A percentile compares a stretch with the other conserved stretches of the same genome.
phyloP scores from a whole-genome alignment of 92 coral and sea anemone species.

The Galaxea fascicularis region DNA sequence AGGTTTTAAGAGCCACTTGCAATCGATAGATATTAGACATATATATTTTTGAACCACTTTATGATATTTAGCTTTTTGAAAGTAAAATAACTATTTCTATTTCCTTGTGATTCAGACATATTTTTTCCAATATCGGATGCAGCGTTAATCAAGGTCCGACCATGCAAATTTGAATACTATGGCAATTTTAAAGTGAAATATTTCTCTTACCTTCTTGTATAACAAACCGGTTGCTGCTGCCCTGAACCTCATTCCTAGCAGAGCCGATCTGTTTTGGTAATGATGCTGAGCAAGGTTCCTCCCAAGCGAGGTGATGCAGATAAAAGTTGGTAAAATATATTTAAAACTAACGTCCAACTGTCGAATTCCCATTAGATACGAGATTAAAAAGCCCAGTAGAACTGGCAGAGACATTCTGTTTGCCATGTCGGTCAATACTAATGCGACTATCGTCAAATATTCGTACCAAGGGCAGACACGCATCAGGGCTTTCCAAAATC shows the following conservation, averaged over 20 bases:
- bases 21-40: too few relatives aligned
- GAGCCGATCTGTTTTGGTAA: constrained; percentile 86
- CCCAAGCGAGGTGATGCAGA: constrained; percentile 86
- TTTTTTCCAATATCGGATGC: background rate
- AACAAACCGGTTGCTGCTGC: constrained; percentile 89
- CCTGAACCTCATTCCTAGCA: constrained; percentile 86
- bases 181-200: background rate
- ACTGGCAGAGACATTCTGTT: constrained; percentile 91
- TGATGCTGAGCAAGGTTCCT: constrained; percentile 89
- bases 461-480: constrained; percentile 85
- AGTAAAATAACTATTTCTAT: background rate
- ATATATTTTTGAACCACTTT: background rate
- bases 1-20: too few relatives aligned
- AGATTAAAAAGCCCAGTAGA: constrained; percentile 81
- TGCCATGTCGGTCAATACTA: constrained; percentile 90
- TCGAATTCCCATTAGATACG: constrained; percentile 86
- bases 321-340: constrained; percentile 83
- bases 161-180: background rate
- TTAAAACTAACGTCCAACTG: constrained; percentile 77
- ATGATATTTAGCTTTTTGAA: background rate
- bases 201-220: constrained; percentile 78
- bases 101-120: background rate
- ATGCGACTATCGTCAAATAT: constrained; percentile 70
- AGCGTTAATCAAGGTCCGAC: background rate
- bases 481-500: constrained; percentile 93